Base-by-base conservation (phyloP, 2,797 vertebrate species). In the Parotocinclus haroldoi region DNA sequence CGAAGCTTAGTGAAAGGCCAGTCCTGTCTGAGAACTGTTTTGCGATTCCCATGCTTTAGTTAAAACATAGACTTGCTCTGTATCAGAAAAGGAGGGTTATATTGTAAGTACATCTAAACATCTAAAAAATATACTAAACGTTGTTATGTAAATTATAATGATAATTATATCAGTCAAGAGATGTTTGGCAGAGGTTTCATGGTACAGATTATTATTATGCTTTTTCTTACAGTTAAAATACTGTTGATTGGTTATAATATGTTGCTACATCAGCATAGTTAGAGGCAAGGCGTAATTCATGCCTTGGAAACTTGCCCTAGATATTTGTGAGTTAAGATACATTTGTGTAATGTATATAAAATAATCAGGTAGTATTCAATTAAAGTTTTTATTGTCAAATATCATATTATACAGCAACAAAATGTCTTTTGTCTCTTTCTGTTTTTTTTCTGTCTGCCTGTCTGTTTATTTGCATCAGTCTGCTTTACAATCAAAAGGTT, bases 301-400 rank as follows among this genome's bases (percentile, higher is more conserved):
- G 27, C 2, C 27, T 27, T 2, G 27, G 27, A 27, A 27, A 27
- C 27, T 27, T 2, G 27, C 7, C 10, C 40, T 67, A 3, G 50
- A 61, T 27, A 53, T 52, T 69, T 58, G 46, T 65, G 57, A 63
- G 14, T 49, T 12, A 45, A 62, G 40, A 51, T 64, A 56, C 58
- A 50, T 71, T 46, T 58, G 40, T 69, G 70, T 72, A 76, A 72
- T 66, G 58, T 62, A 66, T 45, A 62, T 48, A 62, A 68, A 56
- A 66, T 63, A 72, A 69, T 45, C 72, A 53, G 27, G 62, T 69
- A 1, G 54, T 66, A 76, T 76, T 85, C 83, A 81, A 82, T 84
- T 80, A 82, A 87, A 83, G 82, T 81, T 88, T 66, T 90, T 89
- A 91, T 89, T 91, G 87, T 88, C 88, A 88, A 88, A 91, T 89